phyloP scores from a whole-genome alignment of 2,888 invertebrate genomes.

The Ectemnius lituratus region DNA sequence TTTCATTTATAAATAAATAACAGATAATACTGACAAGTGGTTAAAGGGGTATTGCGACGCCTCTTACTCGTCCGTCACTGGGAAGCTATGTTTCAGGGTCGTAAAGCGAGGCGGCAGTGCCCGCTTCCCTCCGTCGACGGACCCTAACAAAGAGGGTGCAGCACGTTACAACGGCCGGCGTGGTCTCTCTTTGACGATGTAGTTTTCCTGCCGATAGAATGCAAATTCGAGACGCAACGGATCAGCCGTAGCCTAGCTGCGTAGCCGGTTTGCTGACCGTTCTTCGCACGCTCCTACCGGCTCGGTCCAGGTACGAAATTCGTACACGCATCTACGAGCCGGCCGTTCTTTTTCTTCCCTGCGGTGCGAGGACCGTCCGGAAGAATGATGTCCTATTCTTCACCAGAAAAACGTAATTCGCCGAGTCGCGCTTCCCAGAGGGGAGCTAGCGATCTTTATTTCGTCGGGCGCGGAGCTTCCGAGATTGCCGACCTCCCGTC shows the following conservation, averaged over 20 bases:
- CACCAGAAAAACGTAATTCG: constrained; percentile 32
- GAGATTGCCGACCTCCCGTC: constrained; percentile 10
- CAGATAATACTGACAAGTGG: too few relatives aligned
- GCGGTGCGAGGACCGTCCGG: constrained; percentile 17
- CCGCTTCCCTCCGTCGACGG: constrained; percentile 16
- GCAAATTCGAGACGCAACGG: background rate
- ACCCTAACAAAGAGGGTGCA: constrained; percentile 21
- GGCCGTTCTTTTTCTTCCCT: constrained; percentile 39
- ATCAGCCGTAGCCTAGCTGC: background rate
- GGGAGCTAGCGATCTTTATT: constrained; percentile 7
- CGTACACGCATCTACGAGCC: constrained; percentile 32
- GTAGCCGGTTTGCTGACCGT: constrained; percentile 10
- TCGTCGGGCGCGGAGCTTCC: constrained; percentile 1
- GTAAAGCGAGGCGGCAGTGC: constrained; percentile 5
- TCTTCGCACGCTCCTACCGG: constrained; percentile 1
- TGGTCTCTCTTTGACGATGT: constrained; percentile 5
- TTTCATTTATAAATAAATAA: too few relatives aligned
- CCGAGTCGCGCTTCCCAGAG: constrained; percentile 21
- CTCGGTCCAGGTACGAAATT: constrained; percentile 31
- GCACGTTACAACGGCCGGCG: constrained; percentile 4
- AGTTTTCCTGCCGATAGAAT: constrained; percentile 17
- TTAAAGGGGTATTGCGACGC: background rate
- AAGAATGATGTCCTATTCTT: constrained; percentile 40
- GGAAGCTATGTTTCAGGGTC: constrained; percentile 31
- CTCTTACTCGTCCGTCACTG: constrained; percentile 30